These are phyloP conservation scores for Byasa hedistus DNA, from an alignment of 2,888 invertebrate species.

Conservation along the genomic window DNA sequence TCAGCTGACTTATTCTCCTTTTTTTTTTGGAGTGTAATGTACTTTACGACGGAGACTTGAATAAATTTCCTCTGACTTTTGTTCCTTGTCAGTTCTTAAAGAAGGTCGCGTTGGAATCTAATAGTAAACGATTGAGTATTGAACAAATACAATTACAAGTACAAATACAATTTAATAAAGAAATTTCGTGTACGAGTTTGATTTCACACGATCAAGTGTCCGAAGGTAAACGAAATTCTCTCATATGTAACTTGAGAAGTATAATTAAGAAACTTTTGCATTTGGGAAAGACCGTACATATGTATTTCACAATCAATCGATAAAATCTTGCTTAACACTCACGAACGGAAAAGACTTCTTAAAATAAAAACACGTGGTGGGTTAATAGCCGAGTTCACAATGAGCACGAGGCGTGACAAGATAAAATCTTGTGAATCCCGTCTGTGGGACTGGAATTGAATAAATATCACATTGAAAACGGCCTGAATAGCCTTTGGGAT, in stretches of 20 bases:
- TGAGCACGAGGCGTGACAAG: constrained; percentile 72
- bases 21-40: too few species aligned
- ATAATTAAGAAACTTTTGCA: not conserved
- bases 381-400: constrained; percentile 61
- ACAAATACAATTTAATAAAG: too few species aligned
- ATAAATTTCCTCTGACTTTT: too few species aligned
- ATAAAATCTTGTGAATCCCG: constrained; percentile 70
- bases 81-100: too few species aligned
- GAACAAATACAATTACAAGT: too few species aligned
- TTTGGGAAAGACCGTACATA: not conserved
- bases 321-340: constrained; percentile 50
- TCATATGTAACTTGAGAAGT: not conserved
- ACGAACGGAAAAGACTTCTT: constrained; percentile 50
- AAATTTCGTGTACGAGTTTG: too few species aligned
- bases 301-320: constrained; percentile 28
- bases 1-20: too few species aligned
- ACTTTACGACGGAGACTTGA: too few species aligned
- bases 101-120: too few species aligned
- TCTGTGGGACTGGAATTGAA: constrained; percentile 66
- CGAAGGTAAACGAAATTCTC: too few species aligned
- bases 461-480: constrained; percentile 70
- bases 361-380: constrained; percentile 54
- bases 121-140: too few species aligned
- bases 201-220: too few species aligned
- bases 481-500: constrained; percentile 69